Evolutionary conservation across 2,113 vertebrate species (phyloP), one percentile per base, ranked within the genome.

Genomic region (Rhegmatorhina hoffmannsi): DNA sequence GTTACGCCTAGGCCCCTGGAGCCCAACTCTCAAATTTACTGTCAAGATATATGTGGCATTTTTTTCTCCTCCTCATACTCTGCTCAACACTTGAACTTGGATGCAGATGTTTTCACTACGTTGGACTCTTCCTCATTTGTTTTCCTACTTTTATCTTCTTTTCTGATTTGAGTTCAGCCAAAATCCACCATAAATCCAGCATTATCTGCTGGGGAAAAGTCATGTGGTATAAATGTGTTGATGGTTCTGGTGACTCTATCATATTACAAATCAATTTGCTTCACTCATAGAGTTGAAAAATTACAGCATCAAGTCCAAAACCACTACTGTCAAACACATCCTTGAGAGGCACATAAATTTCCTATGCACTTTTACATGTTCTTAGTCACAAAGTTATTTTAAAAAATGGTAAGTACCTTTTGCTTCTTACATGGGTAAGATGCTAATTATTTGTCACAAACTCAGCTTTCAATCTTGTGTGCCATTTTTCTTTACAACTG

Each of bases 111-210:
- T 92, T 92, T 95, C 74, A 52, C 31, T 67, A 52, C 13, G 6
- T 38, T 55, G 38, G 29, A 78, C 14, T 55, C 15, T 63, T 77
- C 80, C 76, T 29, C 38, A 60, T 59, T 79, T 83, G 24, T 62
- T 88, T 93, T 95, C 60, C 53, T 89, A 8, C 1, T 20, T 90
- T 92, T 68, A 16, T 33, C 62, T 93, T 84, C 70, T 89, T 87
- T 89, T 56, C 44, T 91, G 31, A 11, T 64, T 60, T 36, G 80
- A 94, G 91, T 92, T 96, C 91, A 95, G 91, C 92, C 92, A 92
- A 94, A 95, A 94, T 87, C 43, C 89, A 82, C 56, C 38, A 24
- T 49, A 87, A 91, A 52, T 36, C 64, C 40, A 91, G 31, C 1
- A 1, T 75, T 91, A 79, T 76, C 84, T 79, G 17, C 74, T 52